Base-by-base conservation (phyloP, 2,797 vertebrate genomes). In the Microctenopoma stevenorrisi region DNA sequence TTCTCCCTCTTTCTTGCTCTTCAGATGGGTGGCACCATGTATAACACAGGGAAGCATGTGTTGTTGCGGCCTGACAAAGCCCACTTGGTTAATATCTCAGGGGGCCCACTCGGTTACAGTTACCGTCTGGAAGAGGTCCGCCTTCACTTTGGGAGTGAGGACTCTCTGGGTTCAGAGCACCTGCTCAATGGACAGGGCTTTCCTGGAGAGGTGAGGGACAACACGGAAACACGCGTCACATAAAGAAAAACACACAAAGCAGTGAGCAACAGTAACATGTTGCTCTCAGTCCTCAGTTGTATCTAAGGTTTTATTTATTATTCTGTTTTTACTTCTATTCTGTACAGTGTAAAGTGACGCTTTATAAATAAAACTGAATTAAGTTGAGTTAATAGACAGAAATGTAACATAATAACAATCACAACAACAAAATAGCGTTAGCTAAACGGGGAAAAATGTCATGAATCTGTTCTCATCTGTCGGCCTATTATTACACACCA, bases 171-270 rank as follows among this genome's bases (percentile, higher is more conserved):
- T 0, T 98, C 97, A 0, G 97, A 98, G 82, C 97, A 98, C 76
- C 95, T 97, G 7, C 95, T 98, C 81, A 98, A 98, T 0, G 97
- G 97, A 59, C 96, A 97, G 86, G 96, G 96, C 48, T 98, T 98
- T 91, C 97, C 97, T 76, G 97, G 97, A 88, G 97, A 98, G 96
- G 97, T 97, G 91, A 13, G 95, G 3, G 46, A 68, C 13, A 12
- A 47, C 53, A 49, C 30, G n/a, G 4, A 30, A 7, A 54, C 4
- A 42, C 42, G 16, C 4, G 16, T 43, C 4, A 7, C 4, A 15
- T 43, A 16, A 43, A 44, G 16, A 4, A 7, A 16, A 7, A n/a
- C 43, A 30, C 28, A 30, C 28, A 30, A 30, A 30, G 28, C 28
- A 30, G 28, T 30, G 28, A 30, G 5, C 28, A 37, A 7, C 7